A percentile compares a stretch with the other conserved stretches of the same genome.
These are phyloP conservation scores for Rhagonycha lutea DNA, from an alignment of 2,888 invertebrate species.

Conservation along the genomic window DNA sequence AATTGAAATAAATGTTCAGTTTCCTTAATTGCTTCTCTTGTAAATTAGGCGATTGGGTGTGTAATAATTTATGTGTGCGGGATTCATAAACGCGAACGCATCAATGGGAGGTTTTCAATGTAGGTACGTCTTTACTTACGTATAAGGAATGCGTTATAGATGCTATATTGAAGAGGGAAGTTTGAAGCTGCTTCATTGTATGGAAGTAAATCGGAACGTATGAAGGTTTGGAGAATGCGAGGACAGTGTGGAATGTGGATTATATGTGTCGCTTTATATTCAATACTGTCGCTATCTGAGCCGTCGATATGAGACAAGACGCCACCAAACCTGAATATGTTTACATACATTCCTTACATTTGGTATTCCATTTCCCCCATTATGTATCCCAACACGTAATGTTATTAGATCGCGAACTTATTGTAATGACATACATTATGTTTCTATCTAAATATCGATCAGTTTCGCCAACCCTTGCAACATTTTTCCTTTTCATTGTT, in stretches of 20 bases:
- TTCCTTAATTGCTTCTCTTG: conserved; percentile 23
- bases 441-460: background rate
- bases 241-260: conserved; percentile 44
- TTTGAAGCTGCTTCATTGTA: background rate
- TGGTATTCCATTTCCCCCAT: conserved; percentile 11
- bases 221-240: conserved; percentile 42
- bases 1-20: conserved; percentile 41
- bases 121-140: no score
- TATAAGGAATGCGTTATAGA: background rate
- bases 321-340: conserved; percentile 26
- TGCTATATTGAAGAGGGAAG: background rate
- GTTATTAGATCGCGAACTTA: conserved; percentile 1
- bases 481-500: background rate
- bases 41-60: conserved; percentile 12
- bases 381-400: conserved; percentile 1
- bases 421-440: background rate
- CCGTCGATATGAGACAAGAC: conserved; percentile 38
- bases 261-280: conserved; percentile 46
- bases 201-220: conserved; percentile 37
- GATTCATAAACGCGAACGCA: background rate
- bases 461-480: background rate
- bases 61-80: background rate
- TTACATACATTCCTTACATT: conserved; percentile 29
- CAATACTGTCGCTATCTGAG: conserved; percentile 37
- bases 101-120: background rate